These are phyloP conservation scores for Nomada goodeniana DNA, from an alignment of 2,888 invertebrate genomes.

Conservation along the genomic window DNA sequence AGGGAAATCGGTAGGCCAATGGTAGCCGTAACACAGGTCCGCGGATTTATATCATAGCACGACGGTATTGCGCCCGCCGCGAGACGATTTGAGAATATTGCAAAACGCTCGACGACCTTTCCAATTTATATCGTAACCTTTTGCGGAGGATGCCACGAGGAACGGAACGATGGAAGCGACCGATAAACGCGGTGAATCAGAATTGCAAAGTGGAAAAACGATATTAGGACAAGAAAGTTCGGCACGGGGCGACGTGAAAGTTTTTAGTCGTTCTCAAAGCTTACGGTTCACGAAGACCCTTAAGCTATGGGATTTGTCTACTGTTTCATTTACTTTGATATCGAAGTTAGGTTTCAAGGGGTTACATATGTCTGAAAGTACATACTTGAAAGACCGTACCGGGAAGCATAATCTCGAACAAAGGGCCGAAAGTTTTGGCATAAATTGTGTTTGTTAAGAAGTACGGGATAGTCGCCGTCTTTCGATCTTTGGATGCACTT, in stretches of 20 bases:
- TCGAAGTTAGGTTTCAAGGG: no score
- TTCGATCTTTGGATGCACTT: no score
- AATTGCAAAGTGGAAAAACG: conserved; percentile 23
- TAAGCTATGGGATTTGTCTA: no score
- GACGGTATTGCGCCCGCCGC: conserved; percentile 39
- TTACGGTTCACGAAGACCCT: no score
- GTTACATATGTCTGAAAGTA: no score
- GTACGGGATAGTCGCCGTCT: no score
- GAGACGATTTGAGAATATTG: conserved; percentile 52
- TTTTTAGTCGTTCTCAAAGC: neutral
- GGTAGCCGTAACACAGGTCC: conserved; percentile 22
- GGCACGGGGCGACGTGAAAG: neutral
- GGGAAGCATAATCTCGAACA: no score
- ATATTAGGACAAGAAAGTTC: conserved; percentile 36
- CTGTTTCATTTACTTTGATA: no score
- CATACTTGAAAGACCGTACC: no score
- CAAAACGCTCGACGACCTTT: conserved; percentile 65
- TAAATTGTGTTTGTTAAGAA: no score
- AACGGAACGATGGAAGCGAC: conserved; percentile 24
- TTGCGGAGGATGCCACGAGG: conserved; percentile 34
- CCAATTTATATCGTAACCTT: conserved; percentile 70
- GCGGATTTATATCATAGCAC: conserved; percentile 35
- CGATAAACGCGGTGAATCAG: conserved; percentile 13
- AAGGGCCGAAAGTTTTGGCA: no score
- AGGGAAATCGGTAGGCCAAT: conserved; percentile 54